Evolutionary conservation across 1,140 invertebrate species (phyloP), one percentile per base, ranked within the genome.

Genomic region (Harpegnathos saltator): DNA sequence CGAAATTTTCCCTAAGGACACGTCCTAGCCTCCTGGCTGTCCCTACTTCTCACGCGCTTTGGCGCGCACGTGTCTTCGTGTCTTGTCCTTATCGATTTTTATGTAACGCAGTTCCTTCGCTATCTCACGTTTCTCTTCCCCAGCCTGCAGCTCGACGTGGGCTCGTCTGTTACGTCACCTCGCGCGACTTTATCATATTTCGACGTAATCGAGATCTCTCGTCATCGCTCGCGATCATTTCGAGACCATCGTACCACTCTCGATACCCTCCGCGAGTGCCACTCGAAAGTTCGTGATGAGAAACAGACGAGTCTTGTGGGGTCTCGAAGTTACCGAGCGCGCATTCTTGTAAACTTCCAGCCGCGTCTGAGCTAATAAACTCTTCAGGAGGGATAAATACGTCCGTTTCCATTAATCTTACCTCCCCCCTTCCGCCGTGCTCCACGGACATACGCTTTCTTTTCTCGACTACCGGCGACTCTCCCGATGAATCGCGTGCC

Each of bases 341-440:
- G 15, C 22, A 44, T 73, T 63, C 17, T 17, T 14, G 3, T 61
- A 61, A 74, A 62, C 38, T 74, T 74, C 12, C 5, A 72, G 17
- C 24, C 12, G 50, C 68, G 4, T 54, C 56, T 3, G 22, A 61
- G 14, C 29, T 63, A 75, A 50, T 75, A 75, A 75, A 75, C 38
- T 63, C 26, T 63, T 14, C 44, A 4, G 26, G 26, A 48, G 9
- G 26, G 26, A 48, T 75, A 65, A 65, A 75, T 33, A 38, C 26
- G 58, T 54, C n/a, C 29, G 24, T 33, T 65, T 75, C 26, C 50
- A 52, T 52, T 29, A 61, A 7, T 22, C 17, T n/a, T 65, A n/a
- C n/a, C n/a, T 14, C 26, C 14, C 9, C 44, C 15, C 14, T 63
- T 61, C 52, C 19, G 29, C 54, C 44, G 48, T 63, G 33, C 52